Percentiles rank a stretch among this genome's conserved stretches.
These are phyloP conservation scores for Pyxicephalus adspersus DNA, from an alignment of 2,113 vertebrate species.

Conservation along the genomic window DNA sequence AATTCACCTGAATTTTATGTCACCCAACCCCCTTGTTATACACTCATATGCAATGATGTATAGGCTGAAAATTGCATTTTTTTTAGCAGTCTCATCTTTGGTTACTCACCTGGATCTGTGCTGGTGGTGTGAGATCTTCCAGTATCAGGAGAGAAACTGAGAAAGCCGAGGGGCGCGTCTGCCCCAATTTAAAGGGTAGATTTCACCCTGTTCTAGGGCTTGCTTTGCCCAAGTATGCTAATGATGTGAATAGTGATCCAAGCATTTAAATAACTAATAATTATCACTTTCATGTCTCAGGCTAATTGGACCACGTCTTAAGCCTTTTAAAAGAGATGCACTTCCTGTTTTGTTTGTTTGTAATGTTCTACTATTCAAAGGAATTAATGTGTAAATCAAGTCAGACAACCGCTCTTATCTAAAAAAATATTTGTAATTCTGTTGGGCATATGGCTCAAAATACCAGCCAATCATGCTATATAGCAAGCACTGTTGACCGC, in stretches of 20 bases:
- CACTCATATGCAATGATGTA: not conserved
- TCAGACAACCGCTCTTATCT: too few relatives aligned
- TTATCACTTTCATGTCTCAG: not conserved
- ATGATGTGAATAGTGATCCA: too few relatives aligned
- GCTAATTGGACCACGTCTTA: not conserved
- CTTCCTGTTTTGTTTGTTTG: too few relatives aligned
- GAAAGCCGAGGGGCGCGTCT: not conserved
- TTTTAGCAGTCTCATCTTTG: not conserved
- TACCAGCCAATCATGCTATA: too few relatives aligned
- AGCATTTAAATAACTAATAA: not conserved
- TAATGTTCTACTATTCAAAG: too few relatives aligned
- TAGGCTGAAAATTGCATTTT: not conserved
- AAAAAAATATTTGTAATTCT: too few relatives aligned
- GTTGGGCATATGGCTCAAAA: too few relatives aligned
- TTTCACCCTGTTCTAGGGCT: not conserved
- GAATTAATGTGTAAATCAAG: too few relatives aligned
- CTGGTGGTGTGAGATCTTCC: not conserved
- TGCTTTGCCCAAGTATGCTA: too few relatives aligned
- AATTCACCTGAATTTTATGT: conserved; percentile 25
- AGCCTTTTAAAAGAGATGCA: not conserved
- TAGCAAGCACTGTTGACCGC: too few relatives aligned
- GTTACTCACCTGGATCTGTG: not conserved
- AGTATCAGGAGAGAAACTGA: not conserved
- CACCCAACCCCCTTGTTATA: not conserved
- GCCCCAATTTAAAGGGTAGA: not conserved